Evolutionary conservation across 2,888 invertebrate genomes (phyloP), one percentile per base, ranked within the genome.

Genomic region (Acanthosepion lycidas): DNA sequence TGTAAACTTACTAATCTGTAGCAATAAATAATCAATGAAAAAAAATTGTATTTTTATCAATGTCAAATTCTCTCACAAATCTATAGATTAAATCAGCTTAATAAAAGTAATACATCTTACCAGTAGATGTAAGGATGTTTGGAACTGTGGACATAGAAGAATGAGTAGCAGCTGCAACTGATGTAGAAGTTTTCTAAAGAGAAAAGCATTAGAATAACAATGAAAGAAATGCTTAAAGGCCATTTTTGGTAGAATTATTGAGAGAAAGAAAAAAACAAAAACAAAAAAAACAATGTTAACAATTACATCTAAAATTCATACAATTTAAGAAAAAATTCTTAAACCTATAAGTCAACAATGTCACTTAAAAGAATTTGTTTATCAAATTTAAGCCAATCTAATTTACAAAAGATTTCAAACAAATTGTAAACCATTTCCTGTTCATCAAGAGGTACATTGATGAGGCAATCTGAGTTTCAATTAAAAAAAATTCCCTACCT

Each of bases 81-180:
- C 20, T 23, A 59, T 59, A 23, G 20, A 59, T 23, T 23, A 59
- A 23, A 59, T 23, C 51, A 51, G 8, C 1, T 51, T 23, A 23
- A 59, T 23, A 59, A 23, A 59, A 23, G 23, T 23, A 59, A 59
- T 23, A 59, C 12, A 78, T 33, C 26, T 93, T 93, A 93, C 93
- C 93, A 53, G 51, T 53, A 23, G 93, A 53, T 93, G 93, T 28
- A 48, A 93, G 93, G 49, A 93, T 49, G 49, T 93, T 93, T 49
- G 92, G 51, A 42, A 92, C 92, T 28, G 49, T 26, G 23, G 93
- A 93, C n/a, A 51, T 49, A 18, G 93, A n/a, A 93, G 93, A 48
- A 93, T 93, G 93, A 28, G 93, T 9, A n/a, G 93, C 93, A 28
- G 93, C 49, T n/a, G 93, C 51, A 53, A 93, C 49, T n/a, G 93